Evolutionary conservation across 2,797 vertebrate species (phyloP).

Genomic region (Gallinago solitaria): DNA sequence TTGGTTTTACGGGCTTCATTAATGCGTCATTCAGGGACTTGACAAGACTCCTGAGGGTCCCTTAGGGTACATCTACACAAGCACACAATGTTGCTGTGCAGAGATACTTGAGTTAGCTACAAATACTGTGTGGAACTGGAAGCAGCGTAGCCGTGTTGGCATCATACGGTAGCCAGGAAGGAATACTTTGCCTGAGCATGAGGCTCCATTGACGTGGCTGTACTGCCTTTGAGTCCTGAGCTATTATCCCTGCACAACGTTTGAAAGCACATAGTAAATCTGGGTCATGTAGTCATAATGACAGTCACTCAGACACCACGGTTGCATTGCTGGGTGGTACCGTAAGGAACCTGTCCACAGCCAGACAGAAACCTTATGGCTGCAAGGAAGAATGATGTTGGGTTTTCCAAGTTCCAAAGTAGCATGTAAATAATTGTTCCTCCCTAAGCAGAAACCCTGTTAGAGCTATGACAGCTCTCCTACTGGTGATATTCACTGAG

Average conservation of each 20-base stretch:
- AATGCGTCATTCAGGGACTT: not conserved
- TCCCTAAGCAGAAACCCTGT: not conserved
- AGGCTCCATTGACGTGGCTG: not conserved
- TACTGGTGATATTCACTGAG: fast-evolving
- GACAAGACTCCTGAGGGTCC: not conserved
- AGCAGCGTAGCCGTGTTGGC: not conserved
- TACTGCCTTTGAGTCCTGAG: not conserved
- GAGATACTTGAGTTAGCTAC: not conserved
- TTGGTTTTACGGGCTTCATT: not conserved
- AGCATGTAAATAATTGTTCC: not conserved
- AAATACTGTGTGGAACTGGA: not conserved
- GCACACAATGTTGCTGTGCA: not conserved
- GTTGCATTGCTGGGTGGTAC: not conserved
- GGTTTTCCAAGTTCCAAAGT: not conserved
- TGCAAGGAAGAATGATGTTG: not conserved
- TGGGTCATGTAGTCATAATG: not conserved
- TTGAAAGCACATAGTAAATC: not conserved
- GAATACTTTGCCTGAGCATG: not conserved
- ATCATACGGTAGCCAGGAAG: not conserved
- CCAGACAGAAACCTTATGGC: not conserved
- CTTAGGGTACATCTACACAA: not conserved
- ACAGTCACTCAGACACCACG: fast-evolving
- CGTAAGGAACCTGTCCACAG: not conserved
- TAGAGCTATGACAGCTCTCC: not conserved
- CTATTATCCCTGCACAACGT: fast-evolving